These are phyloP conservation scores for Littorina saxatilis DNA, from an alignment of 1,140 invertebrate species.

Conservation along the genomic window DNA sequence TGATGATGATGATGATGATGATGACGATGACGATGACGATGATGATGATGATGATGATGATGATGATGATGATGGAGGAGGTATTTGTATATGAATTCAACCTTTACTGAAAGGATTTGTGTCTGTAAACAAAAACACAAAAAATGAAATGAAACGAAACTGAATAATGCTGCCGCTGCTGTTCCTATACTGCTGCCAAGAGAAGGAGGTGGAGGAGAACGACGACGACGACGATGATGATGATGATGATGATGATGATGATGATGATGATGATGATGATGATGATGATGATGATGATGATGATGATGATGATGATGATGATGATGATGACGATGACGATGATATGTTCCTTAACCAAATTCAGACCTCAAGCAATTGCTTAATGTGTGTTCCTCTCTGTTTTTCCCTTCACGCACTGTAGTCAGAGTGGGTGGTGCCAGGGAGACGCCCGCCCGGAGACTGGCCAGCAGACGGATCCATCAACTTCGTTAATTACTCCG, in stretches of 20 bases:
- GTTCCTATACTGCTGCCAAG: not conserved
- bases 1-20: too few species aligned
- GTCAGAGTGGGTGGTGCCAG: slow-evolving; percentile 56
- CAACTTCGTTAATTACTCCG: slow-evolving; percentile 82
- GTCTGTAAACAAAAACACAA: not conserved
- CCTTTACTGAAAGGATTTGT: not conserved
- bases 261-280: slow-evolving; percentile 28
- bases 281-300: slow-evolving; percentile 26
- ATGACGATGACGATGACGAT: too few species aligned
- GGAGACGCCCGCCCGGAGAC: slow-evolving; percentile 35
- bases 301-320: slow-evolving; percentile 3
- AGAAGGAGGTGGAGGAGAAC: too few species aligned
- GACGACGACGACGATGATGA: not conserved
- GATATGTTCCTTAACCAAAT: not conserved
- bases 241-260: slow-evolving; percentile 23
- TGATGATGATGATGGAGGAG: too few species aligned
- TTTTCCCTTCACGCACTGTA: slow-evolving; percentile 33
- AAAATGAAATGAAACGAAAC: not conserved
- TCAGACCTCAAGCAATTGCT: too few species aligned
- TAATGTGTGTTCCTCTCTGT: too few species aligned
- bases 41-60: too few species aligned
- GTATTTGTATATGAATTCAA: too few species aligned
- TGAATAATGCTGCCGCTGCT: not conserved
- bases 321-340: not conserved
- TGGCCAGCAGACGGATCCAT: slow-evolving; percentile 80